Evolutionary conservation across 2,888 invertebrate genomes (phyloP), one percentile per base, ranked within the genome.

Genomic region (Drosophila monieri): DNA sequence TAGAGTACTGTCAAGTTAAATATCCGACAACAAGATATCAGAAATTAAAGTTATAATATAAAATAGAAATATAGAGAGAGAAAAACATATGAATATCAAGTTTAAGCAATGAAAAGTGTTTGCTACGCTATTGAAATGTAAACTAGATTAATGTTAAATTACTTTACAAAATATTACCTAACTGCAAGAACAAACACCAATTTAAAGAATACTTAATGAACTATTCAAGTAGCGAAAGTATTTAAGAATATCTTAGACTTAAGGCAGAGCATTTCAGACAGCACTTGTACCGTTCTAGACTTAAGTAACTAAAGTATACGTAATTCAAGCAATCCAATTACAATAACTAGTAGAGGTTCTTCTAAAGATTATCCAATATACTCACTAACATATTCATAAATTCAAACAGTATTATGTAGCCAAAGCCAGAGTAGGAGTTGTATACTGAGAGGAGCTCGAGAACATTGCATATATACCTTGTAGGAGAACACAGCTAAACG

Each of bases 251-350:
- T 35, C 27, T 9, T 47, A 66, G 49, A 39, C 2, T n/a, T 68
- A 57, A 67, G 37, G 88, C 89, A 89, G 89, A 89, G 88, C 87
- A 89, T 73, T 76, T 78, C 78, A 48, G 30, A 53, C 2, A 62
- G 88, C 88, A 84, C 84, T 84, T 84, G 84, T 84, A 84, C 88
- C 86, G 88, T 57, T 48, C 52, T 60, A 55, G 57, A 54, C 25
- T 14, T 70, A 64, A 62, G 52, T 12, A 54, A 52, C 14, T 39
- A 6, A 44, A 49, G 57, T 65, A 64, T 75, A 71, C 65, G 55
- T 61, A 57, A 70, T 44, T 39, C 49, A 58, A 41, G 51, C 65
- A 73, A 73, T 44, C 25, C 37, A 14, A 49, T 56, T 48, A 66
- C 35, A 44, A 41, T 37, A 37, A 61, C 44, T 30, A 27, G 32